phyloP scores from a whole-genome alignment of 2,888 invertebrate species.

The Carcina quercana region DNA sequence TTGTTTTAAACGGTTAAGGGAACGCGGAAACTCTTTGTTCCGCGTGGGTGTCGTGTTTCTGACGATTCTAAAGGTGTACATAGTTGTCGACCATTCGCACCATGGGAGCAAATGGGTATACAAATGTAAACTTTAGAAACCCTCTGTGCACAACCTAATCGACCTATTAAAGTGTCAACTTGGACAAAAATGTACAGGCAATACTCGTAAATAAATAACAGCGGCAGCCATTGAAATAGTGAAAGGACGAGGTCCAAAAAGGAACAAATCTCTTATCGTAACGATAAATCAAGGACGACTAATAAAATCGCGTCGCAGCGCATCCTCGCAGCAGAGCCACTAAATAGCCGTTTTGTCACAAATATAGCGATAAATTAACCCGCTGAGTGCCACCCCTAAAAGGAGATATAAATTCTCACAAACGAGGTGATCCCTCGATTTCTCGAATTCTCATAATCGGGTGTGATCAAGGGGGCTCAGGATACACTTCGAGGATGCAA shows the following conservation, averaged over 20 bases:
- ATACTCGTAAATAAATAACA: no score
- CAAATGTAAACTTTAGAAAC: no score
- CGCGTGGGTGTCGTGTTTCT: conserved; percentile 7
- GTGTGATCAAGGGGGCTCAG: no score
- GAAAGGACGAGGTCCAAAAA: background rate
- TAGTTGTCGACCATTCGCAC: background rate
- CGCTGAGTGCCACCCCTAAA: conserved; percentile 33
- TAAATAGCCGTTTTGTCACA: conserved; percentile 56
- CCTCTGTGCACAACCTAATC: no score
- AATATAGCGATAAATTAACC: conserved; percentile 58
- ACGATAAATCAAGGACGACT: conserved; percentile 17
- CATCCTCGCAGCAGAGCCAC: conserved; percentile 19
- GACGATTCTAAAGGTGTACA: conserved; percentile 1
- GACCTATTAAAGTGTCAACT: no score
- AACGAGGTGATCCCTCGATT: conserved; percentile 28
- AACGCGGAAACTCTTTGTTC: conserved; percentile 8
- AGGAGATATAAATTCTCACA: conserved; percentile 40
- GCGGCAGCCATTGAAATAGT: no score
- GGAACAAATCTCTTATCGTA: conserved; percentile 11
- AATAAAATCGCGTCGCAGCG: conserved; percentile 26
- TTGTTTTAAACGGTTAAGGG: conserved; percentile 6
- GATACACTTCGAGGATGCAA: no score
- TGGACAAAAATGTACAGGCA: no score
- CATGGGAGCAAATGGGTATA: background rate
- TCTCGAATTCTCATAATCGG: no score